These are phyloP conservation scores for Oxyteleia sp. DNA, from an alignment of 2,888 invertebrate species.

Conservation along the genomic window DNA sequence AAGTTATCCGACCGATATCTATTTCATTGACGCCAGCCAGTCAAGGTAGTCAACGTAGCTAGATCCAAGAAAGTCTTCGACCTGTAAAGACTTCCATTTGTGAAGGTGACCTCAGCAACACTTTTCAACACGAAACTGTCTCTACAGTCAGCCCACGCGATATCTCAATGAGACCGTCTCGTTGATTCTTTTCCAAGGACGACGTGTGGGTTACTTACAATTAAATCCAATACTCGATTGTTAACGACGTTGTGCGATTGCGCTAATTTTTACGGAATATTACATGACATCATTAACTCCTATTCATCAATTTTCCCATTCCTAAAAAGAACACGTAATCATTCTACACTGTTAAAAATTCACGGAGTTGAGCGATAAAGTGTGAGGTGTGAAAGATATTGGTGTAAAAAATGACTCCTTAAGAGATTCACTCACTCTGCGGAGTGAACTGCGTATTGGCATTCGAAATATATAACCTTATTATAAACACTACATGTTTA, in stretches of 20 bases:
- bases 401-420: too few species aligned
- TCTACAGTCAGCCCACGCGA: constrained; percentile 66
- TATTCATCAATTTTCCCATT: constrained; percentile 3
- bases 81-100: constrained; percentile 70
- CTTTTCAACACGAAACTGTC: constrained; percentile 63
- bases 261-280: constrained; percentile 20
- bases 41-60: constrained; percentile 33
- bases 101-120: constrained; percentile 64
- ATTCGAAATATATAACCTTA: too few species aligned
- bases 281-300: constrained; percentile 10
- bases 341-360: too few species aligned
- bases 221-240: constrained; percentile 33
- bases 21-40: constrained; percentile 40
- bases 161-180: constrained; percentile 59
- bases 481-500: too few species aligned
- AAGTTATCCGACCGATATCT: constrained; percentile 38
- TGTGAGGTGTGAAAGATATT: too few species aligned
- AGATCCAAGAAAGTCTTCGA: constrained; percentile 39
- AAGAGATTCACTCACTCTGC: too few species aligned
- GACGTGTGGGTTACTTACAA: constrained; percentile 61
- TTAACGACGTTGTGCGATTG: constrained; percentile 30
- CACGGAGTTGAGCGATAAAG: too few species aligned
- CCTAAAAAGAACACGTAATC: background rate
- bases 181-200: constrained; percentile 69
- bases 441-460: too few species aligned